Evolutionary conservation across 2,797 vertebrate species (phyloP), one percentile per base, ranked within the genome.

Genomic region (Arnoldichthys spilopterus): DNA sequence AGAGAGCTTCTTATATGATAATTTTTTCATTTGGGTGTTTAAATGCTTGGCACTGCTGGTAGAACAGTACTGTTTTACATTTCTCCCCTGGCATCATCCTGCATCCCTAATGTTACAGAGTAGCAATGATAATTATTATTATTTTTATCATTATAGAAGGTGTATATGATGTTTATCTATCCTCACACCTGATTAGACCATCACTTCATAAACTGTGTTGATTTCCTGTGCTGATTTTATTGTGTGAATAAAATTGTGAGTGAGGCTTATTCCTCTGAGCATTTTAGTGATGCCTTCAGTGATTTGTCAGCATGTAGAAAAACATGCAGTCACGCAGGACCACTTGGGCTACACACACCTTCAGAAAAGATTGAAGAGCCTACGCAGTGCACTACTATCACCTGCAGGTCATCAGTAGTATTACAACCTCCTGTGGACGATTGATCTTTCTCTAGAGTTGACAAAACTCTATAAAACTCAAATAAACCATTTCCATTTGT

Each of bases 361-460:
- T 3, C 6, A n/a, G 18, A 30, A 20, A 63, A 3, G 16, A 26
- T 0, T 0, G 67, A 6, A 1, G 26, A 32, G 22, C 40, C 30
- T 56, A 28, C 2, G 34, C 74, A 26, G 73, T 79, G 49, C 68
- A 61, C 56, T 67, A 51, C 72, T 84, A 70, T 80, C 83, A 72
- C 76, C 83, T 86, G 64, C 45, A 81, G 82, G 12, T 68, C 30
- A n/a, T 7, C 53, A 54, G 7, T 28, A 13, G 26, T 45, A 22
- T 32, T 69, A 12, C 18, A 53, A 9, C 34, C n/a, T 24, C 43
- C 34, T 56, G 26, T 1, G 18, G n/a, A 37, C n/a, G n/a, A 45
- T 66, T 20, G 2, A 67, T 0, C 22, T 1, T 24, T 18, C 34
- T 22, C 2, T 40, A 12, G 13, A 61, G 18, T 24, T 56, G 9